phyloP scores from a whole-genome alignment of 2,113 vertebrate species.

The Oplegnathus fasciatus region DNA sequence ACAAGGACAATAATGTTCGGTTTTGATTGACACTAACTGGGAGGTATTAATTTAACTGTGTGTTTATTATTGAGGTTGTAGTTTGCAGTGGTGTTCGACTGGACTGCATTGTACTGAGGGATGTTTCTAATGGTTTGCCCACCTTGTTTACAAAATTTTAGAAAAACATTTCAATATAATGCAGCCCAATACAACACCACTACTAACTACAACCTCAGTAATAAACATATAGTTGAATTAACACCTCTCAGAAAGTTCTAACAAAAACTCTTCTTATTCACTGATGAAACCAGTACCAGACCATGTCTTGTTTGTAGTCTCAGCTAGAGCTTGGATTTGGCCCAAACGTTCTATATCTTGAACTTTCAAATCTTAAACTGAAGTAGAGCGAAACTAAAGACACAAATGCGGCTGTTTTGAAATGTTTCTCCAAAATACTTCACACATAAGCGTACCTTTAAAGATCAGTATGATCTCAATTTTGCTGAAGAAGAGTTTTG shows the following conservation, averaged over 20 bases:
- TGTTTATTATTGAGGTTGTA: neutral
- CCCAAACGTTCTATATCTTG: neutral
- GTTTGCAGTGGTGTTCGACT: neutral
- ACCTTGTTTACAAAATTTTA: too few species aligned
- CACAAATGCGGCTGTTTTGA: conserved; percentile 3
- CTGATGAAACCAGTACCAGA: neutral
- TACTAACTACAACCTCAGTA: neutral
- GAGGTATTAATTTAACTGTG: too few species aligned
- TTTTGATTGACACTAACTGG: neutral
- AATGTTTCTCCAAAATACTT: neutral
- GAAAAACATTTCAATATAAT: neutral
- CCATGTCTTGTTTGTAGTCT: neutral
- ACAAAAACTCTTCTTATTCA: neutral
- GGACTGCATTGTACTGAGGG: neutral
- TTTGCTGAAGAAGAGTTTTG: neutral
- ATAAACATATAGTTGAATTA: neutral
- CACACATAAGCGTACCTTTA: neutral
- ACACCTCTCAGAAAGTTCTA: neutral
- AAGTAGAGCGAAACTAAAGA: neutral
- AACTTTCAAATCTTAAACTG: neutral
- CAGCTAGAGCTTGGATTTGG: neutral
- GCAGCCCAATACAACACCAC: neutral
- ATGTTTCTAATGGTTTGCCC: too few species aligned
- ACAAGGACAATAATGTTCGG: neutral
- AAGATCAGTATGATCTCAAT: conserved; percentile 9